Conservation (phyloP, 2,797 vertebrate species). For the Sebastes nivosus region DNA sequence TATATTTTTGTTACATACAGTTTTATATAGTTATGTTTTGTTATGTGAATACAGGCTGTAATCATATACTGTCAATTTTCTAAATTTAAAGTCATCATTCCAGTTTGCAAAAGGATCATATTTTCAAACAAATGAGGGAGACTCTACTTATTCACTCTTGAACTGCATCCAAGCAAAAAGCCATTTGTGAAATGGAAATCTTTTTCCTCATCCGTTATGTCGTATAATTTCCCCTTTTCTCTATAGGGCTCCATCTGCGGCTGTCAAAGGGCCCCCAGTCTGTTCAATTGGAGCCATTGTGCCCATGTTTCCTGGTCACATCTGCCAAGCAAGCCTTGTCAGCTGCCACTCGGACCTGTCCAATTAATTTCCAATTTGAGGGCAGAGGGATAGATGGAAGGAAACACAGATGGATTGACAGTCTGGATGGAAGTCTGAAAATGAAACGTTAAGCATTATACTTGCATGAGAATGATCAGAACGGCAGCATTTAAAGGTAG, state of each 20-base stretch:
- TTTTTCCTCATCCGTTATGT: slow-evolving; percentile 49
- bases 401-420: slow-evolving; percentile 56
- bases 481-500: not conserved
- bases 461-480: slow-evolving; percentile 4
- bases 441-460: slow-evolving; percentile 26
- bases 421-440: slow-evolving; percentile 35
- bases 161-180: slow-evolving; percentile 59
- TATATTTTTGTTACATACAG: not conserved
- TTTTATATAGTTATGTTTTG: not conserved
- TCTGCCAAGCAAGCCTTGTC: slow-evolving; percentile 75
- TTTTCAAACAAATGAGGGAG: slow-evolving; percentile 32
- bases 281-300: slow-evolving; percentile 71
- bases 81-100: not conserved
- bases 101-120: slow-evolving; percentile 7
- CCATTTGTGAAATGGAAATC: slow-evolving; percentile 63
- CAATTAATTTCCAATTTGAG: slow-evolving; percentile 67
- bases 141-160: slow-evolving; percentile 41
- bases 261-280: slow-evolving; percentile 63
- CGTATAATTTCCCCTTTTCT: slow-evolving; percentile 68
- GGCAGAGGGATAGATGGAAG: slow-evolving; percentile 35
- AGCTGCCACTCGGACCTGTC: slow-evolving; percentile 76
- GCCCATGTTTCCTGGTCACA: slow-evolving; percentile 73
- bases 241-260: slow-evolving; percentile 72
- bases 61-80: not conserved
- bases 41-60: not conserved